Evolutionary conservation across 2,797 vertebrate species (phyloP), one percentile per base, ranked within the genome.

Genomic region (Toxotes lorentzi): DNA sequence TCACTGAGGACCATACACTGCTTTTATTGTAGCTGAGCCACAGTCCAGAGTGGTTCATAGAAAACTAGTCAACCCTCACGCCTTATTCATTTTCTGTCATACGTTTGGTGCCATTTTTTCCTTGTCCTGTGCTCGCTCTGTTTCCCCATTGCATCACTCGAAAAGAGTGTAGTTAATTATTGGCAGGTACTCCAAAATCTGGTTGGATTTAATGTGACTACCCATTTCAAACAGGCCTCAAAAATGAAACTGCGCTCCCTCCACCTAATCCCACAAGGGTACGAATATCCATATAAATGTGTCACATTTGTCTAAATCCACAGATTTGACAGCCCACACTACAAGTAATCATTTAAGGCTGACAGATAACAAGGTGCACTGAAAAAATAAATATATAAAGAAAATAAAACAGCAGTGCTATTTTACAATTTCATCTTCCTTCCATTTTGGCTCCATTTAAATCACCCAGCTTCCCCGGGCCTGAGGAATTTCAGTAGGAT

Each of bases 151-250:
- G 86, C 73, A 86, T 91, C 78, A 82, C 76, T 88, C 85, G 67
- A 77, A 74, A 50, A 78, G 50, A 71, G 58, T 34, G 50, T 62
- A 73, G 82, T 85, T 87, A 91, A 86, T 62, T 83, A 87, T 89
- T 92, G 92, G 91, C 93, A 90, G 73, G 70, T 86, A 62, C 66
- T 86, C 75, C 73, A 73, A 89, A 92, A 87, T 79, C 83, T 81
- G 84, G 82, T 84, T 83, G 73, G 80, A 88, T 86, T 87, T 94
- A 93, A 95, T 87, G 88, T 92, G 93, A 94, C 91, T 88, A 86
- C 85, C 79, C 60, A 73, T 92, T 92, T 92, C 78, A 88, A 89
- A 90, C 74, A 87, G 65, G 77, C 78, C 77, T 88, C 76, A 86
- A 85, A 88, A 84, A 81, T 61, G 59, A 89, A 90, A 88, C 82